Evolutionary conservation across 1,140 invertebrate species (phyloP).

Genomic region (Liolophura sinensis): DNA sequence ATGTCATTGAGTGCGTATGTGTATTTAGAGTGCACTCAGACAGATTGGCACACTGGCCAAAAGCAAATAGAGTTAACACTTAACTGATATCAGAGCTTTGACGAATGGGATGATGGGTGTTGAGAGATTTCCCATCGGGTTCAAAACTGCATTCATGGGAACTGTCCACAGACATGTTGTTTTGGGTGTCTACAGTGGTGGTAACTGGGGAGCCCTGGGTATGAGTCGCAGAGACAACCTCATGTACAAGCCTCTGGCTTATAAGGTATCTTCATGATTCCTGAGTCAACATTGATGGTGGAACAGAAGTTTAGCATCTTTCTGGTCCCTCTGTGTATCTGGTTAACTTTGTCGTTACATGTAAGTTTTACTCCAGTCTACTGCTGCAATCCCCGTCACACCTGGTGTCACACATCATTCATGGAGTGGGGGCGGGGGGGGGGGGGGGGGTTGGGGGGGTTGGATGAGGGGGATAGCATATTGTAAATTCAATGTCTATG

Average conservation of each 20-base stretch:
- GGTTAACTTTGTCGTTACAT: neutral
- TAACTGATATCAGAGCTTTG: constrained; percentile 31
- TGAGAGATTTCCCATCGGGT: constrained; percentile 58
- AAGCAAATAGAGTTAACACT: neutral
- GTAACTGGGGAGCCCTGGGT: constrained; percentile 57
- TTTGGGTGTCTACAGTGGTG: constrained; percentile 54
- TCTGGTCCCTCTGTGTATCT: too few relatives aligned
- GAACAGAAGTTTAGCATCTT: neutral
- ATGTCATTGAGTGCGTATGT: too few relatives aligned
- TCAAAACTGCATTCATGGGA: constrained; percentile 54
- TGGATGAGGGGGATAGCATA: neutral
- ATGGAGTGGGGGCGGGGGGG: too few relatives aligned
- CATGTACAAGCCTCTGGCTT: constrained; percentile 58
- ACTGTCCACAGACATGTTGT: constrained; percentile 58
- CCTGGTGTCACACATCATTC: neutral
- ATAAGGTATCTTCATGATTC: constrained; percentile 36
- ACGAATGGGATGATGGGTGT: constrained; percentile 56
- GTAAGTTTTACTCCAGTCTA: too few relatives aligned
- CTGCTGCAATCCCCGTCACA: too few relatives aligned
- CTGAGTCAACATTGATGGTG: neutral
- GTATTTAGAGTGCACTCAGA: too few relatives aligned
- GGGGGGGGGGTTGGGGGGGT: neutral
- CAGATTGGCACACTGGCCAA: too few relatives aligned
- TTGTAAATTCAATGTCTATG: too few relatives aligned
- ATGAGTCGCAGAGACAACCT: constrained; percentile 58